Conservation (phyloP, 1,140 invertebrate genomes). For the Calosoma granatense region DNA sequence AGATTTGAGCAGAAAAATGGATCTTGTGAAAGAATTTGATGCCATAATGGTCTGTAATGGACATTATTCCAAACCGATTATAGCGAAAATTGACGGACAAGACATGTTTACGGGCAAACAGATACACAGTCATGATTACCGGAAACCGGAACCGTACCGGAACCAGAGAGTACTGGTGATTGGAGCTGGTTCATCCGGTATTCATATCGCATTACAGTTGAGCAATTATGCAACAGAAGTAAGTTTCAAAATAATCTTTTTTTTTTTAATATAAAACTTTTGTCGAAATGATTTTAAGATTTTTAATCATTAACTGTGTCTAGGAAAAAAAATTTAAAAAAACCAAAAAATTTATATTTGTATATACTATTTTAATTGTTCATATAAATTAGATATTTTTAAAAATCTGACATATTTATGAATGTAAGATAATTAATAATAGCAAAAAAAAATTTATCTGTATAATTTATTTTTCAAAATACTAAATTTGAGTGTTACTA, state of each 20-base stretch:
- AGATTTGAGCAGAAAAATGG: constrained; percentile 32
- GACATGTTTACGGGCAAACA: constrained; percentile 44
- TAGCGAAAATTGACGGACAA: constrained; percentile 45
- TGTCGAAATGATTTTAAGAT: too few relatives aligned
- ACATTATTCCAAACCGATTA: constrained; percentile 52
- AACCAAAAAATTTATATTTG: too few relatives aligned
- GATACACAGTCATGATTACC: constrained; percentile 60
- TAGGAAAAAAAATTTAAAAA: background rate
- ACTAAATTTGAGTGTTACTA: too few relatives aligned
- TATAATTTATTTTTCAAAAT: too few relatives aligned
- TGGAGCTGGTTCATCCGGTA: constrained; percentile 55
- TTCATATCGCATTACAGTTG: constrained; percentile 45
- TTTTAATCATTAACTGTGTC: too few relatives aligned
- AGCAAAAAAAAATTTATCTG: too few relatives aligned
- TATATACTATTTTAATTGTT: too few relatives aligned
- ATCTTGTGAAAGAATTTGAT: constrained; percentile 38
- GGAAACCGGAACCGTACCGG: constrained; percentile 43
- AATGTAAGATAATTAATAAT: too few relatives aligned
- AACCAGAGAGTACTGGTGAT: constrained; percentile 51
- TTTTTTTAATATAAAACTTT: too few relatives aligned
- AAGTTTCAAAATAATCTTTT: constrained; percentile 3
- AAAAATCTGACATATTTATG: too few relatives aligned
- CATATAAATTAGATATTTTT: too few relatives aligned
- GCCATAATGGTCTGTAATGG: constrained; percentile 56
- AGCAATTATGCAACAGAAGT: constrained; percentile 12